These are phyloP conservation scores for Phylloscopus whistleri DNA, from an alignment of 2,113 vertebrate species.

Conservation along the genomic window DNA sequence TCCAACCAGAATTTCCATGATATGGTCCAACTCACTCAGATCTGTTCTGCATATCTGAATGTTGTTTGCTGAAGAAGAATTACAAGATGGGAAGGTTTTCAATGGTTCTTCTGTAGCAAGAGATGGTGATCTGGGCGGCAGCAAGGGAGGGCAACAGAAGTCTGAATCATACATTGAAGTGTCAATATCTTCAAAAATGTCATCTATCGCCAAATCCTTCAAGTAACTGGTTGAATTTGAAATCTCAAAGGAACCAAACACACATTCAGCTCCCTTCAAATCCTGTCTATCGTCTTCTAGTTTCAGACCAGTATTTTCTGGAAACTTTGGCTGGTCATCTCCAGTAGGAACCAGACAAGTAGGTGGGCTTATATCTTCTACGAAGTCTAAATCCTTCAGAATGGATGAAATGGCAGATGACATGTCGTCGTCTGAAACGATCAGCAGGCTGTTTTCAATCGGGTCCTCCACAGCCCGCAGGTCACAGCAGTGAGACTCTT, in stretches of 20 bases:
- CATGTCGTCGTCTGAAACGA: constrained; percentile 73
- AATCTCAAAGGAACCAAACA: constrained; percentile 75
- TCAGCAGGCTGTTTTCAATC: constrained; percentile 60
- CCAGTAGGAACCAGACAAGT: constrained; percentile 69
- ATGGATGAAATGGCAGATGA: constrained; percentile 72
- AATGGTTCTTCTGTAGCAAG: constrained; percentile 71
- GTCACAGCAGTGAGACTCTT: constrained; percentile 56
- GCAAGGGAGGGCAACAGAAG: constrained; percentile 71
- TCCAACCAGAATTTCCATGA: constrained; percentile 87
- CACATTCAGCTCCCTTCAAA: constrained; percentile 66
- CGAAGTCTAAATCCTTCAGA: constrained; percentile 72
- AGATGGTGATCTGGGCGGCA: constrained; percentile 57
- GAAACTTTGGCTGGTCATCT: constrained; percentile 60
- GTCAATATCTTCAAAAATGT: constrained; percentile 88
- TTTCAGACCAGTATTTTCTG: constrained; percentile 44
- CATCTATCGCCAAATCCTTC: constrained; percentile 83
- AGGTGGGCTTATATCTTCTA: constrained; percentile 68
- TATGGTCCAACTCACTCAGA: constrained; percentile 86
- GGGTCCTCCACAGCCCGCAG: constrained; percentile 36
- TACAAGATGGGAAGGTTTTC: constrained; percentile 73
- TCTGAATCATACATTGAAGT: constrained; percentile 89
- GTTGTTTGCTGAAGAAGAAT: constrained; percentile 68
- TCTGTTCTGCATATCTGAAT: constrained; percentile 81
- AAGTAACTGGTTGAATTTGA: constrained; percentile 83
- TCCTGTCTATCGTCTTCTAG: constrained; percentile 60